Evolutionary conservation across 2,797 vertebrate species (phyloP).

Genomic region (Australoheros facetus): DNA sequence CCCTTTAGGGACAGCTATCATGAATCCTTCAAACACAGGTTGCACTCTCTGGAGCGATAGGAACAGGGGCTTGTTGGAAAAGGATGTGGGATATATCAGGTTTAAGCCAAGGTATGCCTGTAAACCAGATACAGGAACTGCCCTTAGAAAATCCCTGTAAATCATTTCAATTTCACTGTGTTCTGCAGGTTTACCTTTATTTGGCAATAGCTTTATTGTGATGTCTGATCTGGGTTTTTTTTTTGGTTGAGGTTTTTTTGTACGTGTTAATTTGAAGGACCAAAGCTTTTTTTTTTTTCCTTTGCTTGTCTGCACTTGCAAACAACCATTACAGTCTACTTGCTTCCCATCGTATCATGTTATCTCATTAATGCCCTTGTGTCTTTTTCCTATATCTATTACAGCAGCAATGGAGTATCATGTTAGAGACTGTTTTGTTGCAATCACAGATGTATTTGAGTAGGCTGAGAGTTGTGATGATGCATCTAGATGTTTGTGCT

Average conservation of each 20-base stretch:
- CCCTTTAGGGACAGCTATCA: not conserved
- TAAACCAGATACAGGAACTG: constrained; percentile 15
- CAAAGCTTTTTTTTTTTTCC: constrained; percentile 45
- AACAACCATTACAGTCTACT: constrained; percentile 27
- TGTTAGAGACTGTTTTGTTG: constrained; percentile 33
- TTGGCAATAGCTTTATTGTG: constrained; percentile 49
- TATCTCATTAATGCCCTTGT: constrained; percentile 36
- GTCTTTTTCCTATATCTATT: constrained; percentile 37
- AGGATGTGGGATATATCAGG: constrained; percentile 10
- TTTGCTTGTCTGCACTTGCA: constrained; percentile 4
- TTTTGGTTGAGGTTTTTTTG: constrained; percentile 24
- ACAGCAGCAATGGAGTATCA: constrained; percentile 21
- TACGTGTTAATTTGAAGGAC: constrained; percentile 57
- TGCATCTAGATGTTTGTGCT: constrained; percentile 50
- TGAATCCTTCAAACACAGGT: not conserved
- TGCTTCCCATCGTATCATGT: constrained; percentile 37
- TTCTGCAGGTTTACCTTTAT: constrained; percentile 30
- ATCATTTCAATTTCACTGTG: constrained; percentile 14
- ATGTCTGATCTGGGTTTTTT: constrained; percentile 39
- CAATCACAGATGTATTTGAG: constrained; percentile 43
- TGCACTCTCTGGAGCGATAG: constrained; percentile 3
- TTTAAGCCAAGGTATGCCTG: constrained; percentile 25
- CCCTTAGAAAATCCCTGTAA: constrained; percentile 22
- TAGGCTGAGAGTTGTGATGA: constrained; percentile 38
- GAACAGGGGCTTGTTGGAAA: constrained; percentile 25